A percentile compares a stretch with the other conserved stretches of the same genome.
These are phyloP conservation scores for Drosophila oshimai DNA, from an alignment of 1,140 invertebrate species.

Conservation along the genomic window DNA sequence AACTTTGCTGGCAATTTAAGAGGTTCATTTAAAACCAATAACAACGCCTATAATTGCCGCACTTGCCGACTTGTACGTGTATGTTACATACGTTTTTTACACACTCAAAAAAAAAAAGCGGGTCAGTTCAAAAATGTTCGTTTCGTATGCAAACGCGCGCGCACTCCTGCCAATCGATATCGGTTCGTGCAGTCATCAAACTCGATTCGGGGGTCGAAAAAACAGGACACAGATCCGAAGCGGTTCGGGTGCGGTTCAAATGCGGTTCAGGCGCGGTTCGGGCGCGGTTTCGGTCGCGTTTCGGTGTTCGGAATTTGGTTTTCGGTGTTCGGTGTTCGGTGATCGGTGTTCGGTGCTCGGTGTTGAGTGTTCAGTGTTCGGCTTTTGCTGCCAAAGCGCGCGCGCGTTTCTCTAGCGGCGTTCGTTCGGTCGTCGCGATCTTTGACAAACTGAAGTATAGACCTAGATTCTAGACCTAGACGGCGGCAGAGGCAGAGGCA, in stretches of 20 bases:
- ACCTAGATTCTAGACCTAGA: conserved; percentile 24
- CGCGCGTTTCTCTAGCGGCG: conserved; percentile 61
- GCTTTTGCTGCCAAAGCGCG: conserved; percentile 26
- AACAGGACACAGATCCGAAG: conserved; percentile 8
- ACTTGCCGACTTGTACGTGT: background rate
- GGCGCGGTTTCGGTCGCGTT: conserved; percentile 3
- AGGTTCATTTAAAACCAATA: conserved; percentile 31
- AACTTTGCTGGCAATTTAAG: conserved; percentile 15
- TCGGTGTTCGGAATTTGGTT: conserved; percentile 1
- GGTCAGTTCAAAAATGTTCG: conserved; percentile 9
- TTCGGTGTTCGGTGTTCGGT: conserved; percentile 16
- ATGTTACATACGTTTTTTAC: conserved; percentile 18
- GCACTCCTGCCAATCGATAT: conserved; percentile 3
- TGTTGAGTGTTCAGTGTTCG: conserved; percentile 15
- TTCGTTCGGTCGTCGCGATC: conserved; percentile 76
- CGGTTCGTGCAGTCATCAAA: background rate
- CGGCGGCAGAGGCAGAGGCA: conserved; percentile 7
- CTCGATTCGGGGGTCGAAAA: background rate
- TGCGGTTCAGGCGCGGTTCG: conserved; percentile 11
- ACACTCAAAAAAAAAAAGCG: conserved; percentile 24
- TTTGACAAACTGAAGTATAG: conserved; percentile 76
- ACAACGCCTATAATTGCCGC: conserved; percentile 16
- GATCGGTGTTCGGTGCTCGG: conserved; percentile 2
- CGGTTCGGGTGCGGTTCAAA: conserved; percentile 9
- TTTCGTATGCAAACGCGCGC: conserved; percentile 21